phyloP scores from a whole-genome alignment of 2,113 vertebrate species.

The Actinemys pallida region DNA sequence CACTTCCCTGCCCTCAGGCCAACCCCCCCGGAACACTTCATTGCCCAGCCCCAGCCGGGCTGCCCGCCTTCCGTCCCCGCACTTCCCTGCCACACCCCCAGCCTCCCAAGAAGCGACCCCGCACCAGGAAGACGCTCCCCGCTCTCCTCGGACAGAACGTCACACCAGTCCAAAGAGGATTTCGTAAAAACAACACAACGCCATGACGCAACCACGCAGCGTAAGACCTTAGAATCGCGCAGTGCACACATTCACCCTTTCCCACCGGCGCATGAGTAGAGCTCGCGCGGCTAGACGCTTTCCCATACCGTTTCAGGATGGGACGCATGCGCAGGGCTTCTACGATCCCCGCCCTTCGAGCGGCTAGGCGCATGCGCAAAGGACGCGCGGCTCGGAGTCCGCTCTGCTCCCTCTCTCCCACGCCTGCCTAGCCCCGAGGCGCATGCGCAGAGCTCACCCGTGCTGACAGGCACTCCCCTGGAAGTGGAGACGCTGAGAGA shows the following conservation, averaged over 20 bases:
- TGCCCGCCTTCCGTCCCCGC: no score
- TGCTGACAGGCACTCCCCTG: neutral
- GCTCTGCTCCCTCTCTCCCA: neutral
- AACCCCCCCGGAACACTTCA: no score
- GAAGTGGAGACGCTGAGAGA: no score
- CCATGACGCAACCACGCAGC: neutral
- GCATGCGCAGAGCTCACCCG: neutral
- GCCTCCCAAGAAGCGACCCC: accelerated
- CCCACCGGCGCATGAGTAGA: neutral
- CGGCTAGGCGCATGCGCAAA: no score
- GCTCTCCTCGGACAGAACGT: neutral
- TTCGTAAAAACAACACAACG: neutral
- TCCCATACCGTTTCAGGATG: neutral
- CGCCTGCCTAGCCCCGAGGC: neutral
- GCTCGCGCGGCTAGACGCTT: no score
- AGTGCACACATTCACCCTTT: accelerated
- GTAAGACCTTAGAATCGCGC: accelerated
- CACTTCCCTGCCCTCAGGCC: neutral
- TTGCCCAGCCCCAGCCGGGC: neutral
- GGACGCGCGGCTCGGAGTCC: neutral
- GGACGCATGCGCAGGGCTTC: neutral
- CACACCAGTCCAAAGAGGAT: neutral
- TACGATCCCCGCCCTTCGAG: no score
- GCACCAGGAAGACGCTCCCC: accelerated
- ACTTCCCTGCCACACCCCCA: accelerated